Evolutionary conservation across 2,888 invertebrate genomes (phyloP).

Genomic region (Nycteola revayana): DNA sequence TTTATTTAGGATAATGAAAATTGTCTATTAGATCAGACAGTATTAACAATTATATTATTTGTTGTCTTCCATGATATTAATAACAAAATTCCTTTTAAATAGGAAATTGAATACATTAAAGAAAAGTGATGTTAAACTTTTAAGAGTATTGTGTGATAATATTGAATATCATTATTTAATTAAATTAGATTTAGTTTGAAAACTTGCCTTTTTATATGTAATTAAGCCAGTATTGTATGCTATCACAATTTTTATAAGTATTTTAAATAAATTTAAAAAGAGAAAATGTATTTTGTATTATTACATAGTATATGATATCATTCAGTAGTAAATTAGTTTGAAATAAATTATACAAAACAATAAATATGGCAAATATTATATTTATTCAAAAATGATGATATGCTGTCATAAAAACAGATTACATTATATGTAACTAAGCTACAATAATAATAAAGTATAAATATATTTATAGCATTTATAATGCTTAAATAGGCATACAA

Average conservation of each 20-base stretch:
- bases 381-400: conserved; percentile 24
- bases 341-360: no score
- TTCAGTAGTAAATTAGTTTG: no score
- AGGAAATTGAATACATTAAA: conserved; percentile 1
- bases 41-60: conserved; percentile 9
- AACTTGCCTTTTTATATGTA: conserved; percentile 39
- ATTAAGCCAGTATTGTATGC: conserved; percentile 51
- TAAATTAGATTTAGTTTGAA: conserved; percentile 17
- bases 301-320: no score
- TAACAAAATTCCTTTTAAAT: conserved; percentile 7
- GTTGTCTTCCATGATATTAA: conserved; percentile 30
- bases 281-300: neutral
- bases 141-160: conserved; percentile 31
- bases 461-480: conserved; percentile 43
- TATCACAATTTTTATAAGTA: conserved; percentile 24
- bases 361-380: conserved; percentile 3
- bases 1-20: no score
- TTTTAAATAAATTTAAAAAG: conserved; percentile 13
- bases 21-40: conserved; percentile 6
- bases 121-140: no score
- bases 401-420: conserved; percentile 21
- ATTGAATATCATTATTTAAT: conserved; percentile 15
- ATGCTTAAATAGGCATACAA: conserved; percentile 42
- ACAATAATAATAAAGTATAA: conserved; percentile 10
- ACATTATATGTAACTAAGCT: conserved; percentile 13